A percentile compares a stretch with the other conserved stretches of the same genome.
Conservation (phyloP, 2,113 vertebrate species). For the Poeciliopsis turrubarensis region DNA sequence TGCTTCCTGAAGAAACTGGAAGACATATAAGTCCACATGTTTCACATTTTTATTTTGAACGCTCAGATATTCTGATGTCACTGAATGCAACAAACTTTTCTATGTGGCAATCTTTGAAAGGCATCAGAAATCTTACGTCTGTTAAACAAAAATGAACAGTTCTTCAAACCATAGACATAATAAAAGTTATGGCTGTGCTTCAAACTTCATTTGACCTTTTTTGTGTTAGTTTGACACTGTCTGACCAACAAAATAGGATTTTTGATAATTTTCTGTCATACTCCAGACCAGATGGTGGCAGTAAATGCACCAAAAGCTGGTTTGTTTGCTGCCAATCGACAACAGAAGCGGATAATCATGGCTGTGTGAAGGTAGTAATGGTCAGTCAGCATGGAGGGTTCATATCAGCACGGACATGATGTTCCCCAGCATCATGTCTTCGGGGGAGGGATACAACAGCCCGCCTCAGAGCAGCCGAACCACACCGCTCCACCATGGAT, state of each 20-base stretch:
- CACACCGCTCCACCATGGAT: slow-evolving; percentile 6
- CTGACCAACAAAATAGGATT: not conserved
- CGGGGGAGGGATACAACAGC: not conserved
- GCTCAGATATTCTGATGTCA: not conserved
- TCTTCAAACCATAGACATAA: no score
- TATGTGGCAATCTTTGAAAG: no score
- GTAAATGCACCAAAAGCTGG: not conserved
- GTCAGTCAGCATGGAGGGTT: not conserved
- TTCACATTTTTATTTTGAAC: not conserved
- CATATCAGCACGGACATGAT: not conserved
- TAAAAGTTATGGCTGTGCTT: no score
- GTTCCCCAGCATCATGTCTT: not conserved
- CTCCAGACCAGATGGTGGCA: not conserved
- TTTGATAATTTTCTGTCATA: not conserved
- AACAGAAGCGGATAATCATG: not conserved
- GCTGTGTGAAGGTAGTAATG: not conserved
- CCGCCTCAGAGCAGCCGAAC: not conserved
- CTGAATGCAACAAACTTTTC: not conserved
- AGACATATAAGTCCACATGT: no score
- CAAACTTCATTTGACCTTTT: no score
- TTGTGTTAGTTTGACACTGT: no score
- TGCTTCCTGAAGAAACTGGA: no score
- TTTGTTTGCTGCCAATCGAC: not conserved
- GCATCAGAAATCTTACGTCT: no score
- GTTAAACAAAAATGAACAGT: no score